These are phyloP conservation scores for Sarcophaga bullata DNA, from an alignment of 1,140 invertebrate genomes.

Conservation along the genomic window DNA sequence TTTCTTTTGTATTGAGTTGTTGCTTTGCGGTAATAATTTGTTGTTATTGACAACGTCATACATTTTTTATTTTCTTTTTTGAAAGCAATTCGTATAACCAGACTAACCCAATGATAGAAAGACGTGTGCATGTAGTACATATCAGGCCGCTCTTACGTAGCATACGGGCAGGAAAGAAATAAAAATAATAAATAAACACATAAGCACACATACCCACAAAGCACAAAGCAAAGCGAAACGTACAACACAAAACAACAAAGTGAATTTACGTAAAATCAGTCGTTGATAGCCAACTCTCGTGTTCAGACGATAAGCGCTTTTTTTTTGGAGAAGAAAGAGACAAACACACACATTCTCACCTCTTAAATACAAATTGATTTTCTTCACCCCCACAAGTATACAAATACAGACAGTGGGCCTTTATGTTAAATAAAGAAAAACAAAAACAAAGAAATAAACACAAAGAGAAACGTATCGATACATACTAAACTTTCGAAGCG, in stretches of 20 bases:
- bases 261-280: constrained; percentile 49
- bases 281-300: constrained; percentile 62
- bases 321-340: constrained; percentile 43
- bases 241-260: constrained; percentile 43
- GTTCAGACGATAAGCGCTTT: constrained; percentile 61
- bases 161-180: neutral
- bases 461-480: neutral
- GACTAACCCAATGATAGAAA: too few relatives aligned
- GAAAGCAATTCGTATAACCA: neutral
- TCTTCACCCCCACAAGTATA: constrained; percentile 7
- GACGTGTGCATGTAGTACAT: too few relatives aligned
- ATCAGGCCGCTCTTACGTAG: neutral
- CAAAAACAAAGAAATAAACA: constrained; percentile 10
- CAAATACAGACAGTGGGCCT: neutral
- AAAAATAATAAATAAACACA: neutral
- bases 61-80: neutral
- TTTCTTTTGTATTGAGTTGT: constrained; percentile 28
- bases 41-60: constrained; percentile 34
- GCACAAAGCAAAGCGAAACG: constrained; percentile 14
- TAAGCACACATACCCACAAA: neutral
- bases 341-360: neutral
- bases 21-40: constrained; percentile 29
- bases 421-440: constrained; percentile 4
- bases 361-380: neutral
- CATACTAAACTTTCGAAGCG: too few relatives aligned